A percentile compares a stretch with the other conserved stretches of the same genome.
These are phyloP conservation scores for Pseudochromis fuscus DNA, from an alignment of 2,797 vertebrate genomes.

Conservation along the genomic window DNA sequence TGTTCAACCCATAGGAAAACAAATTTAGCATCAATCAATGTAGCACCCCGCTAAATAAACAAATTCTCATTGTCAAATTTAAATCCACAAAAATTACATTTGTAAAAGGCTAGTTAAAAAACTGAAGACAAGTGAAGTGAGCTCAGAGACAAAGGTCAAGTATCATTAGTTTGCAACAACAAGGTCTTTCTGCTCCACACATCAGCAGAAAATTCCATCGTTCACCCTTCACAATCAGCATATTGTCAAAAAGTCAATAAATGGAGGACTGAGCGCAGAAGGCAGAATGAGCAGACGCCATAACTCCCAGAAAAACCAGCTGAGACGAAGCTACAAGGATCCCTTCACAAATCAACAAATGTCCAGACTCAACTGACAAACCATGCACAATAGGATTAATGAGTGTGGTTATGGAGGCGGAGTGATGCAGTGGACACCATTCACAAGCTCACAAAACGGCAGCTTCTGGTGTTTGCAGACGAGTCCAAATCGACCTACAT, in stretches of 20 bases:
- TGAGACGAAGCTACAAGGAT: not conserved
- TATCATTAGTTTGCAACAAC: constrained; percentile 14
- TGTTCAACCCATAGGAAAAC: constrained; percentile 4
- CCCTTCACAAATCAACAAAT: not conserved
- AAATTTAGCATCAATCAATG: not conserved
- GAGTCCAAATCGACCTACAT: too few relatives aligned
- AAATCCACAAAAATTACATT: not conserved
- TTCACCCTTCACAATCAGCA: constrained; percentile 10
- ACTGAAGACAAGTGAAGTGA: not conserved
- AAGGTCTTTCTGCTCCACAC: constrained; percentile 16
- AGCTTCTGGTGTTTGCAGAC: not conserved
- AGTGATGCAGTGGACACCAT: not conserved
- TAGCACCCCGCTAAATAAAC: not conserved
- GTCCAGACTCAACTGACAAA: not conserved
- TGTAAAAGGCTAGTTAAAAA: not conserved
- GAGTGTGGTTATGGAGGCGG: too few relatives aligned
- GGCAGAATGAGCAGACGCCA: not conserved
- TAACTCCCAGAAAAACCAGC: constrained; percentile 5
- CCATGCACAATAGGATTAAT: not conserved
- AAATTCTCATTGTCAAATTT: not conserved
- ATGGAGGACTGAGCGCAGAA: constrained; percentile 20
- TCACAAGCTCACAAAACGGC: not conserved
- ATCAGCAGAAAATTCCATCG: not conserved
- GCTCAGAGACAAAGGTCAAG: constrained; percentile 20
- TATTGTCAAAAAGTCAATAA: constrained; percentile 26